Evolutionary conservation across 2,113 vertebrate species (phyloP).

Genomic region (Cyprichromis sp.): DNA sequence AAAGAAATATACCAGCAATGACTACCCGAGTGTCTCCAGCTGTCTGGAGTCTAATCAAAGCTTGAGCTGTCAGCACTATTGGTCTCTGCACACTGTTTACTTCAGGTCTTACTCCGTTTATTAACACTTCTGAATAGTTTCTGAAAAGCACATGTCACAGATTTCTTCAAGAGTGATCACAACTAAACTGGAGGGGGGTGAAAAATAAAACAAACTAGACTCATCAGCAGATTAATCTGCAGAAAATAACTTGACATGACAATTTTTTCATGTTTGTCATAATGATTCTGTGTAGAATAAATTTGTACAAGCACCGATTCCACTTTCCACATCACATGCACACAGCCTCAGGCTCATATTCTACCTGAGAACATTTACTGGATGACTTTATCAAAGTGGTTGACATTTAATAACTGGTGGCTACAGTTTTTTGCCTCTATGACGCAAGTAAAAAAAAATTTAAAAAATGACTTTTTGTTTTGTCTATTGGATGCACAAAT

Average conservation of each 20-base stretch:
- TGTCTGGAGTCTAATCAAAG: neutral
- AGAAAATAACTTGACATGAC: neutral
- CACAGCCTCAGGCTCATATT: neutral
- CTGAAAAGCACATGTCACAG: neutral
- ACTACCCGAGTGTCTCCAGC: neutral
- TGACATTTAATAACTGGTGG: neutral
- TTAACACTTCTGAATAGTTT: neutral
- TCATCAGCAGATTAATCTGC: neutral
- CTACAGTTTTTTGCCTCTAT: neutral
- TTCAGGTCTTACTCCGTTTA: neutral
- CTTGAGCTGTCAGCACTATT: neutral
- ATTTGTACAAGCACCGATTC: neutral
- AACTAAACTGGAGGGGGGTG: neutral
- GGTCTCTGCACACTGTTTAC: neutral
- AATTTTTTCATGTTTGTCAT: neutral
- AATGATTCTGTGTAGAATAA: neutral
- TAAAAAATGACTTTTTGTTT: neutral
- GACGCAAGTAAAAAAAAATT: neutral
- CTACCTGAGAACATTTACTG: neutral
- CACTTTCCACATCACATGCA: neutral
- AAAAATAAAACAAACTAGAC: neutral
- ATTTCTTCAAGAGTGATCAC: neutral
- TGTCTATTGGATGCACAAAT: neutral
- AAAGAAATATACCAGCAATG: neutral
- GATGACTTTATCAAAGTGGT: neutral